phyloP scores from a whole-genome alignment of 2,113 vertebrate genomes.

The Engraulis encrasicolus region DNA sequence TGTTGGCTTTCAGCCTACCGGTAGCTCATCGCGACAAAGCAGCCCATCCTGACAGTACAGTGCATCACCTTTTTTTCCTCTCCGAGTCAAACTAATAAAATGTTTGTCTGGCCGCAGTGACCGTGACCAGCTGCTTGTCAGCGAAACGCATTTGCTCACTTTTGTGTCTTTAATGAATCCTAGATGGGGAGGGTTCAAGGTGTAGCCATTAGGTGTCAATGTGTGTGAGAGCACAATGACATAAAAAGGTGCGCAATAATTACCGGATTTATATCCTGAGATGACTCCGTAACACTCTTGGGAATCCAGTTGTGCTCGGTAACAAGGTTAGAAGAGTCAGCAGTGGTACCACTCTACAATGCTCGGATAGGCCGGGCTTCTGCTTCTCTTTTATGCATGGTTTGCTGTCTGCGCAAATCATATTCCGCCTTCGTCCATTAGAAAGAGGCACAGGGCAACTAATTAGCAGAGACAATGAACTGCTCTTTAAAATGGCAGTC shows the following conservation, averaged over 20 bases:
- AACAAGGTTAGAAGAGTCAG: background rate
- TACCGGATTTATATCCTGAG: background rate
- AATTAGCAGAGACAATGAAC: background rate
- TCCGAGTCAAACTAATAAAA: slow-evolving; percentile 27
- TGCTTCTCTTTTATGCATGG: background rate
- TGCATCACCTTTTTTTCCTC: no score
- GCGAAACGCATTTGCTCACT: background rate
- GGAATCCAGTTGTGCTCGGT: background rate
- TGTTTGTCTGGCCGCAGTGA: slow-evolving; percentile 33
- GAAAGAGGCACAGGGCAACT: background rate
- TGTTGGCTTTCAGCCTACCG: no score
- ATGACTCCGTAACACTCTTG: background rate
- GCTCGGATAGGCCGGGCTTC: background rate
- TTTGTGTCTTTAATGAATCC: background rate
- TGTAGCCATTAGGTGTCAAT: background rate
- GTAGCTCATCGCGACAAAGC: no score
- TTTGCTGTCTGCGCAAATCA: background rate
- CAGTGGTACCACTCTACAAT: background rate
- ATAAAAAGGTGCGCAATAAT: background rate
- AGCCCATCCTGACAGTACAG: no score
- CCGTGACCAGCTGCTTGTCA: slow-evolving; percentile 3
- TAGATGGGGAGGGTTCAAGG: background rate
- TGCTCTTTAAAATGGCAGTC: background rate
- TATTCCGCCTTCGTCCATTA: background rate
- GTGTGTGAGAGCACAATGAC: background rate